These are phyloP conservation scores for Lophotis ruficrista DNA, from an alignment of 2,113 vertebrate genomes.

Conservation along the genomic window DNA sequence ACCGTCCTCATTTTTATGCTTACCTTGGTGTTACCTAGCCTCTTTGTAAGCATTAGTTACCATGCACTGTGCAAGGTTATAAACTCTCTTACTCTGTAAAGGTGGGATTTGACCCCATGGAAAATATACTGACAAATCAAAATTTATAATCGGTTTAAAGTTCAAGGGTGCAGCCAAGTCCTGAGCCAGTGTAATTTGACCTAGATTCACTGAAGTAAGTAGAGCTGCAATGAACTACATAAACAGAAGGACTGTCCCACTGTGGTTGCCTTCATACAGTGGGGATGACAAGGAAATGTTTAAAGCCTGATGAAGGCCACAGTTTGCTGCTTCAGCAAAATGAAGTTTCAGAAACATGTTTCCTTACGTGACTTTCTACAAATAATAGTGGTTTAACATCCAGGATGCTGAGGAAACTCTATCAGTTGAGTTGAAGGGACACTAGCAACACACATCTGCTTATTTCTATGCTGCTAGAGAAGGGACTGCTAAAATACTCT, in stretches of 20 bases:
- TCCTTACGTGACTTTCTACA: neutral
- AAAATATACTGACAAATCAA: constrained; percentile 60
- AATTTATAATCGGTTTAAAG: constrained; percentile 63
- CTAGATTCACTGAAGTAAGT: constrained; percentile 27
- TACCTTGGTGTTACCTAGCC: neutral
- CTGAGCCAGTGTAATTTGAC: constrained; percentile 58
- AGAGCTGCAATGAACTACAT: neutral
- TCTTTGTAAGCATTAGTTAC: neutral
- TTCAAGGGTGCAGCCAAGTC: constrained; percentile 57
- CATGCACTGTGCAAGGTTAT: neutral
- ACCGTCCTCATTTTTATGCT: neutral
- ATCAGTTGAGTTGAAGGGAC: neutral
- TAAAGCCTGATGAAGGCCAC: neutral
- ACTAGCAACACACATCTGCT: neutral
- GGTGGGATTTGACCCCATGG: constrained; percentile 21
- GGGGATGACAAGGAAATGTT: neutral
- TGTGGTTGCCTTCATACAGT: fast-evolving
- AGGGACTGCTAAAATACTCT: neutral
- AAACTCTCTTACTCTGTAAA: neutral
- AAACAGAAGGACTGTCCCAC: neutral
- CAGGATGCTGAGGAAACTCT: neutral
- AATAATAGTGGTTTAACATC: neutral
- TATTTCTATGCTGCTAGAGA: neutral
- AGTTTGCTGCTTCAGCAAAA: constrained; percentile 5
- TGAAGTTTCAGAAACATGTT: neutral